phyloP scores from a whole-genome alignment of 2,113 vertebrate species.

The Chlorodrepanis virens region DNA sequence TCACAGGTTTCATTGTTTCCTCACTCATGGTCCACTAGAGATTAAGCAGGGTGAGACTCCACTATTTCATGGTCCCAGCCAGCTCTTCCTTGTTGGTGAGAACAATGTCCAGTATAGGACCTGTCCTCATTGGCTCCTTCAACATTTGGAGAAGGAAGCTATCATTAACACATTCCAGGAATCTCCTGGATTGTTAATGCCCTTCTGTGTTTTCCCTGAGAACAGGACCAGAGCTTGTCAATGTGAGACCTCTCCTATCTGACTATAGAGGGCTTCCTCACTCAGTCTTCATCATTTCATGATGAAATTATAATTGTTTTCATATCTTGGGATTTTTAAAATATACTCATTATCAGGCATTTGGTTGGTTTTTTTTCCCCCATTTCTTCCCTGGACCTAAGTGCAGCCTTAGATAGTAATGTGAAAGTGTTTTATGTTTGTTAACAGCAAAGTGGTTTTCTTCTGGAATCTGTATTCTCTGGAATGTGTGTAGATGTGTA shows the following conservation, averaged over 20 bases:
- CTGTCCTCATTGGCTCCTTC: background rate
- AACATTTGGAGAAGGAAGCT: background rate
- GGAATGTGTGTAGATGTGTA: background rate
- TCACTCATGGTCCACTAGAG: too few species aligned
- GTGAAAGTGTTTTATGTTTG: background rate
- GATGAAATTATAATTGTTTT: background rate
- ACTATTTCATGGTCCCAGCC: accelerated
- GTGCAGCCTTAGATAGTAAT: background rate
- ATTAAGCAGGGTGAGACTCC: too few species aligned
- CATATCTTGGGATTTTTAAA: background rate
- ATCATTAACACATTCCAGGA: background rate
- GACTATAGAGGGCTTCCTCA: background rate
- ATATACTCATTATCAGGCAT: background rate
- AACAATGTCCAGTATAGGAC: background rate
- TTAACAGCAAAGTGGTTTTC: background rate
- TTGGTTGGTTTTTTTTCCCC: background rate
- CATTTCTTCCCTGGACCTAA: background rate
- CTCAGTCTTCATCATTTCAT: background rate
- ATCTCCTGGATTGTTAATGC: background rate
- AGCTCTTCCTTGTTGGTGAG: background rate
- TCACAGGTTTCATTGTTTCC: too few species aligned
- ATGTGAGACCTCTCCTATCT: background rate
- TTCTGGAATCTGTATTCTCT: background rate
- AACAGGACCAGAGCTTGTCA: background rate
- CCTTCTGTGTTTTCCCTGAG: background rate